A percentile compares a stretch with the other conserved stretches of the same genome.
Conservation (phyloP, 2,797 vertebrate species). For the Ispidina picta region DNA sequence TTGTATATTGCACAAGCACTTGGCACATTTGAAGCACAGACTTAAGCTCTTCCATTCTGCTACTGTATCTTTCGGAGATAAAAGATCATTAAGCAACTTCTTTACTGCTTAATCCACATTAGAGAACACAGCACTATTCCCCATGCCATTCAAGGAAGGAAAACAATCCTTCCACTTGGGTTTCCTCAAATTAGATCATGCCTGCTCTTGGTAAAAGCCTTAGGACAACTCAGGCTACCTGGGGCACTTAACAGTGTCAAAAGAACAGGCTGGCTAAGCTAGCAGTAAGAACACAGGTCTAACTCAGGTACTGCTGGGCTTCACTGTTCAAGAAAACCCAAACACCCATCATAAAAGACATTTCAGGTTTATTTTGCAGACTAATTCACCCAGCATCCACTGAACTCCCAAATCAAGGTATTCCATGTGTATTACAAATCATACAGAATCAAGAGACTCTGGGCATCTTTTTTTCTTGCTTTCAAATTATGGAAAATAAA, state of each 20-base stretch:
- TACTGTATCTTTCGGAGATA: background rate
- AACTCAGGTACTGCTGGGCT: no score
- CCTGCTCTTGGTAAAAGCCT: background rate
- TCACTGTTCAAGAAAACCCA: background rate
- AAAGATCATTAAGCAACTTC: background rate
- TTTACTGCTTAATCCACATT: background rate
- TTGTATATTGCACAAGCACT: background rate
- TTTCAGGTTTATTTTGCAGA: background rate
- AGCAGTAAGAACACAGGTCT: background rate
- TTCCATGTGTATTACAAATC: background rate
- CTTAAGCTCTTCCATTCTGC: background rate
- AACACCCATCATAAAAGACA: background rate
- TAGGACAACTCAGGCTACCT: background rate
- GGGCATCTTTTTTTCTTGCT: background rate
- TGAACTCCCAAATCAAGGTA: background rate
- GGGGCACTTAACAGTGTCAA: background rate
- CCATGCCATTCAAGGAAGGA: background rate
- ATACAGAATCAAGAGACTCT: rapidly evolving
- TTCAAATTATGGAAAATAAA: background rate
- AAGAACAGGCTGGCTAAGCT: background rate
- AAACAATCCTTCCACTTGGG: background rate
- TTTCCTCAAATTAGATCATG: background rate
- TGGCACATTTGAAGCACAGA: background rate
- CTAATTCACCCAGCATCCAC: background rate
- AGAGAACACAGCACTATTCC: background rate